phyloP scores from a whole-genome alignment of 2,888 invertebrate genomes.

The Spicauda simplicius region DNA sequence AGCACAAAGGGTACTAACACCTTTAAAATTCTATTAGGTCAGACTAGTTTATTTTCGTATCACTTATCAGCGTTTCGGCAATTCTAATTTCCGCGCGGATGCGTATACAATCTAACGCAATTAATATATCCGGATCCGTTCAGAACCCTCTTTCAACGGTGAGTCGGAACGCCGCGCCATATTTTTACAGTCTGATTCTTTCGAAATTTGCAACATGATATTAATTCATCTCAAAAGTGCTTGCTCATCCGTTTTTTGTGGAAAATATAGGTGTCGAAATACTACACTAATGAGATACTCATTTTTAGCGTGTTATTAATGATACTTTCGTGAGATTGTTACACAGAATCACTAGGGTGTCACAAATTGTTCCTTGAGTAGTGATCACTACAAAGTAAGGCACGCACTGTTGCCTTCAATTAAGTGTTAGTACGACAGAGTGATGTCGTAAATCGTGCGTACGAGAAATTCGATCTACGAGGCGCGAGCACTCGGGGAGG shows the following conservation, averaged over 20 bases:
- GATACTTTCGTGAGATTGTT: constrained; percentile 11
- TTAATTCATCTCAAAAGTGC: constrained; percentile 9
- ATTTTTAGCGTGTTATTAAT: neutral
- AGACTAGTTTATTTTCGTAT: constrained; percentile 11
- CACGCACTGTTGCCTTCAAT: constrained; percentile 63
- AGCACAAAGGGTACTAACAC: too few relatives aligned
- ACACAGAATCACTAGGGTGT: constrained; percentile 12
- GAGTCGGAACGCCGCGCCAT: constrained; percentile 27
- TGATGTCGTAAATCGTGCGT: constrained; percentile 55
- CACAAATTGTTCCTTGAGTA: constrained; percentile 37
- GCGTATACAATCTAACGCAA: constrained; percentile 59
- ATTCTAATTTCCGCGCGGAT: constrained; percentile 70
- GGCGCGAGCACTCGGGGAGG: constrained; percentile 14
- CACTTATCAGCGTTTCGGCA: constrained; percentile 46
- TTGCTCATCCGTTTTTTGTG: constrained; percentile 8
- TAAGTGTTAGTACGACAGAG: constrained; percentile 53
- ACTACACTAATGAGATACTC: constrained; percentile 6
- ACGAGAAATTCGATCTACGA: constrained; percentile 38
- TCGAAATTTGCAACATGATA: constrained; percentile 27
- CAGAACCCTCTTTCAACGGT: constrained; percentile 45
- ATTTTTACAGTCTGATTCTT: constrained; percentile 36
- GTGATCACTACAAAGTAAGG: constrained; percentile 42
- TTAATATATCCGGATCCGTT: constrained; percentile 64
- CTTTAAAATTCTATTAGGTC: neutral
- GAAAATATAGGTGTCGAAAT: constrained; percentile 8